Evolutionary conservation across 2,888 invertebrate genomes (phyloP), one percentile per base, ranked within the genome.

Genomic region (Aphodius sticticus): DNA sequence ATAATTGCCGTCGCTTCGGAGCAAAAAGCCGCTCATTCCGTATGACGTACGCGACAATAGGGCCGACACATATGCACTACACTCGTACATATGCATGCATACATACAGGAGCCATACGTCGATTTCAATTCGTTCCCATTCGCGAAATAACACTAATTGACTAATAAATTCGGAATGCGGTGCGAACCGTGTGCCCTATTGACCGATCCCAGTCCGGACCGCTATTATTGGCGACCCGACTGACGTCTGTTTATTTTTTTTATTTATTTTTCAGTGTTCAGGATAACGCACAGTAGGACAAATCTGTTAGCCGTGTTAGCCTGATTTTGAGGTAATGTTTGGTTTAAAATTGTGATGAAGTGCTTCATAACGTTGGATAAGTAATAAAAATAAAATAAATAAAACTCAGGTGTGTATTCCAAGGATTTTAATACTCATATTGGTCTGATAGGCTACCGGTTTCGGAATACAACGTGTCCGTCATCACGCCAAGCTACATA

Each of bases 151-250:
- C 53, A 53, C 53, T 53, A 53, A 53, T 53, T 53, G 53, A 53
- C 9, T 53, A 53, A 53, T 36, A 74, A 74, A 74, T 74, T 74
- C 37, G 74, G 37, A 74, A 37, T 74, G 74, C 16, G 36, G 74
- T 53, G 12, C 53, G 53, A 53, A 53, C 53, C 9, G 53, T 53
- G 53, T 53, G 15, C 37, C 74, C 37, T 74, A 36, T 74, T 74
- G 16, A 14, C 74, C 35, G 37, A 16, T 74, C 15, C 74, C 74
- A n/a, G 35, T 74, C 74, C 26, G 74, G 26, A 6, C 26, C 37
- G 35, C 36, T 37, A 69, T 76, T 77, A 16, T 69, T 15, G 15
- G 53, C 53, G 53, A 53, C 7, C 7, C 2, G 53, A 53, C 53
- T 53, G 53, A 53, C 53, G 53, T 53, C 53, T 53, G 53, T 53